Conservation (phyloP, 92 coral and sea anemone species). For the Meandrina meandrites region DNA sequence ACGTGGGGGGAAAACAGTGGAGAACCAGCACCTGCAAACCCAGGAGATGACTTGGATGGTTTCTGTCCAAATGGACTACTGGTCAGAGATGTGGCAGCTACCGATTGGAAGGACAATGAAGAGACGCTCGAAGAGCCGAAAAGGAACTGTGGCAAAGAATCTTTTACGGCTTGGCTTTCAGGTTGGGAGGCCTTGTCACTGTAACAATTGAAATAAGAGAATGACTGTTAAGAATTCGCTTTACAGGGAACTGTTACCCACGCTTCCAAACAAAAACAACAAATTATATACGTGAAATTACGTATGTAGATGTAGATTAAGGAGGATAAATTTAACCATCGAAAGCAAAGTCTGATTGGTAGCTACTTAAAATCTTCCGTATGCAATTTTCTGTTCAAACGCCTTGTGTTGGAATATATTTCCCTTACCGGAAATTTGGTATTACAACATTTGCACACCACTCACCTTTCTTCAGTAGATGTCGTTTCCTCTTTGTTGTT, state of each 20-base stretch:
- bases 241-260: background rate
- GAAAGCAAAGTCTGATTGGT: background rate
- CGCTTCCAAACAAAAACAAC: background rate
- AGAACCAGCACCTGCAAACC: constrained; percentile 66
- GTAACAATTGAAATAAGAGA: background rate
- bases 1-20: constrained; percentile 47
- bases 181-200: background rate
- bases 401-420: background rate
- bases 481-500: background rate
- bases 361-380: background rate
- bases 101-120: constrained; percentile 76
- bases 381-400: background rate
- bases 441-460: background rate
- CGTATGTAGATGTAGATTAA: no score
- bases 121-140: constrained; percentile 84
- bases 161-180: background rate
- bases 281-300: background rate
- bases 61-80: constrained; percentile 49
- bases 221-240: background rate
- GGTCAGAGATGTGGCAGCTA: constrained; percentile 56
- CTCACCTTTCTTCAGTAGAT: background rate
- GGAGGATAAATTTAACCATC: background rate
- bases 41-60: constrained; percentile 45
- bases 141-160: constrained; percentile 48
- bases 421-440: background rate